Evolutionary conservation across 2,797 vertebrate genomes (phyloP).

Genomic region (Simalia tracyae): DNA sequence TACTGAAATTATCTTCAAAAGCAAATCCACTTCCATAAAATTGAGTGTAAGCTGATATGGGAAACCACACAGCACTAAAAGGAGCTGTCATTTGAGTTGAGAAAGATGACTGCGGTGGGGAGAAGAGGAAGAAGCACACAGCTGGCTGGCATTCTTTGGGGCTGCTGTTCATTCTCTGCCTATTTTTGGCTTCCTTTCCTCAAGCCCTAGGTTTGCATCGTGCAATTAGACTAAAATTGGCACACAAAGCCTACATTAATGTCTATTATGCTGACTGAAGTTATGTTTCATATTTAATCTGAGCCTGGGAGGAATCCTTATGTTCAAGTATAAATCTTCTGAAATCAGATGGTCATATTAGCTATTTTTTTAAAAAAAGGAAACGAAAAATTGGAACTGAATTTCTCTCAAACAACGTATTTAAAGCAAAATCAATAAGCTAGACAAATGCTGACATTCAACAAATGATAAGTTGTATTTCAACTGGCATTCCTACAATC

Average conservation of each 20-base stretch:
- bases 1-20: neutral
- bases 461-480: neutral
- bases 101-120: neutral
- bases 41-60: neutral
- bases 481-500: neutral
- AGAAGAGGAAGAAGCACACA: neutral
- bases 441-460: conserved; percentile 33
- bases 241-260: neutral
- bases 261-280: neutral
- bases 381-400: neutral
- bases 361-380: neutral
- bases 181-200: neutral
- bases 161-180: neutral
- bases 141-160: too few relatives aligned
- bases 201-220: neutral
- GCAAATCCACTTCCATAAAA: neutral
- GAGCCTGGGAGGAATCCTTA: neutral
- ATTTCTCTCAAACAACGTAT: conserved; percentile 12
- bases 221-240: neutral
- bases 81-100: neutral
- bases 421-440: conserved; percentile 32
- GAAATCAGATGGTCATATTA: neutral
- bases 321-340: neutral
- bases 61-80: neutral
- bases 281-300: neutral